phyloP scores from a whole-genome alignment of 1,140 invertebrate species.

The Ooceraea biroi region DNA sequence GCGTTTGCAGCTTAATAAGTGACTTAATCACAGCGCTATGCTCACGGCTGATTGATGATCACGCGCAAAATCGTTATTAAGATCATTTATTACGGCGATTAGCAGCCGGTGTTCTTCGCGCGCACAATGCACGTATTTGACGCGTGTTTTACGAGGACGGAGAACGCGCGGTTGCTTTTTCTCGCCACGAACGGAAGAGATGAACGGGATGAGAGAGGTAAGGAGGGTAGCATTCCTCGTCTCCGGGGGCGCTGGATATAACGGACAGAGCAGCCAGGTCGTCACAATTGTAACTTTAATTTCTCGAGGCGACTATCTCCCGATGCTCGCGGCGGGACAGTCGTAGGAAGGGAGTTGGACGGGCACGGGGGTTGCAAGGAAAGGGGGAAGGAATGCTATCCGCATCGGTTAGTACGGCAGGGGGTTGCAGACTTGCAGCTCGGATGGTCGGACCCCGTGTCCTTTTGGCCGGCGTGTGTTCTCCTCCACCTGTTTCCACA shows the following conservation, averaged over 20 bases:
- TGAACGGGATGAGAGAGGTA: constrained; percentile 51
- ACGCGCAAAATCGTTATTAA: constrained; percentile 28
- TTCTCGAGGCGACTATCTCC: constrained; percentile 56
- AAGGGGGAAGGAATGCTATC: not conserved
- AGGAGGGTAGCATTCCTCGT: not conserved
- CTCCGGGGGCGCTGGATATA: constrained; percentile 35
- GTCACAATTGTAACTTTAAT: constrained; percentile 56
- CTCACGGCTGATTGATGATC: constrained; percentile 49
- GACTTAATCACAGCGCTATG: constrained; percentile 36
- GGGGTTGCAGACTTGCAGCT: constrained; percentile 4
- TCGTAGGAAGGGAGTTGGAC: constrained; percentile 20
- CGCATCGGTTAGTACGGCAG: not conserved
- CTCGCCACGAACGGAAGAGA: constrained; percentile 48
- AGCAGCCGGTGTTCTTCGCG: constrained; percentile 12
- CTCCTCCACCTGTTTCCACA: constrained; percentile 43
- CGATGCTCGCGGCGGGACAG: constrained; percentile 2
- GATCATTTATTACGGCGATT: constrained; percentile 48
- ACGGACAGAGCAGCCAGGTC: not conserved
- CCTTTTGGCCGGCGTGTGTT: constrained; percentile 12
- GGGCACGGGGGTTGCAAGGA: not conserved
- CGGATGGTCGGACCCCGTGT: not conserved
- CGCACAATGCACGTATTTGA: not conserved
- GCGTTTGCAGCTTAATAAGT: constrained; percentile 28
- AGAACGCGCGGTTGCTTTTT: constrained; percentile 49
- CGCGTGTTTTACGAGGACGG: constrained; percentile 3